Base-by-base conservation (phyloP, 2,113 vertebrate genomes). In the Pelecanoides urinatrix region DNA sequence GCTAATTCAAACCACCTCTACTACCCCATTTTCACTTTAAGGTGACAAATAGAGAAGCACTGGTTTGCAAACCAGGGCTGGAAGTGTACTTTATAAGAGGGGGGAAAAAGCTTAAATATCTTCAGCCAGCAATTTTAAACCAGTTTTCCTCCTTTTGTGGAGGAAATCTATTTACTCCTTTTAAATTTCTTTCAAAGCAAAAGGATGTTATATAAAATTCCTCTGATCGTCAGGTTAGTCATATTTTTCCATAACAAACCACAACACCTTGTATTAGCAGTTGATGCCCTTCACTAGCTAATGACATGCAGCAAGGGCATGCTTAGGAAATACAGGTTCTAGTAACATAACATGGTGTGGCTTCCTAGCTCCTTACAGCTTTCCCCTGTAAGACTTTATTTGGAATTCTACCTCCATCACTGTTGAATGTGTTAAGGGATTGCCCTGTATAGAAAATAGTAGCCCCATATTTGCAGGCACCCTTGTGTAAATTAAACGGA, bases 401-500 rank as follows among this genome's bases (percentile, higher is more conserved):
- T 88, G 66, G 26, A 65, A 30, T 74, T 96, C 42, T 6, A 76
- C 58, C 63, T 88, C 52, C 32, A 84, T 30, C 36, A 45, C 59
- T 74, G 11, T 12, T 85, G 20, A 59, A 17, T 11, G 0, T 32
- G 13, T 73, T 67, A 71, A 56, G 55, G n/a, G 32, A 62, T 74
- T 0, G 0, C 7, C 32, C 15, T 3, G 2, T 15, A 19, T 4
- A 30, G 56, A 30, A 80, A 59, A 45, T 3, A 17, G 45, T 73
- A 55, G 36, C 21, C 32, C 20, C 2, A 1, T 89, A 22, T 44
- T 68, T 91, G 73, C 44, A 58, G 47, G 23, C 62, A 77, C 52
- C 14, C 12, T 70, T 6, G 4, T 71, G 23, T 80, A 58, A 90
- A 59, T 50, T 61, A 32, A 90, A 40, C 15, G 66, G 34, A 49